Evolutionary conservation across 1,140 invertebrate species (phyloP).

Genomic region (Elymnias hypermnestra): DNA sequence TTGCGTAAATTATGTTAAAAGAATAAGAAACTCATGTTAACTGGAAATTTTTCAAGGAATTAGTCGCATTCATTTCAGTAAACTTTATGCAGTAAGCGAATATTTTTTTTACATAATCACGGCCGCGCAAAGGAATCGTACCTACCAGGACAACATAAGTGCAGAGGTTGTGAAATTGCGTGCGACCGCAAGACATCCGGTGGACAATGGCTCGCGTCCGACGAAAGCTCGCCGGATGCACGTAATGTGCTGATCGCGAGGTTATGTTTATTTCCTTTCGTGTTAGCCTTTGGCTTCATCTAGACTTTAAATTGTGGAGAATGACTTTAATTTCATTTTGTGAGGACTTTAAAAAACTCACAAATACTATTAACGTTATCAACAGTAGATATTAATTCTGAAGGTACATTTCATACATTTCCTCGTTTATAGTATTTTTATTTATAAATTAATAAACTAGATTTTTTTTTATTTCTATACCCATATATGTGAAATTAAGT

Average conservation of each 20-base stretch:
- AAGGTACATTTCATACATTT: too few relatives aligned
- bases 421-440: too few relatives aligned
- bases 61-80: too few relatives aligned
- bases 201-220: conserved; percentile 60
- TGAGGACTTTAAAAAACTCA: conserved; percentile 1
- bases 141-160: conserved; percentile 28
- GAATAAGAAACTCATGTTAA: too few relatives aligned
- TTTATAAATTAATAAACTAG: too few relatives aligned
- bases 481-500: too few relatives aligned
- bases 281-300: conserved; percentile 25
- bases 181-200: conserved; percentile 73
- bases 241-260: conserved; percentile 57
- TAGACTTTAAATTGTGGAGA: conserved; percentile 9
- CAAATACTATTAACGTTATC: too few relatives aligned
- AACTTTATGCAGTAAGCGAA: too few relatives aligned
- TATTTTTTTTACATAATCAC: conserved; percentile 1
- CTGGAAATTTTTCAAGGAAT: too few relatives aligned
- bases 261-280: conserved; percentile 39
- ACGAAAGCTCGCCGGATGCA: conserved; percentile 64
- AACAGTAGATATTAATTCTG: too few relatives aligned
- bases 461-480: too few relatives aligned
- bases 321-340: conserved; percentile 11
- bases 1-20: too few relatives aligned
- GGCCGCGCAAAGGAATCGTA: conserved; percentile 5
- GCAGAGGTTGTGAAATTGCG: conserved; percentile 69